A percentile compares a stretch with the other conserved stretches of the same genome.
Conservation (phyloP, 2,113 vertebrate species). For the Narcine bancroftii region DNA sequence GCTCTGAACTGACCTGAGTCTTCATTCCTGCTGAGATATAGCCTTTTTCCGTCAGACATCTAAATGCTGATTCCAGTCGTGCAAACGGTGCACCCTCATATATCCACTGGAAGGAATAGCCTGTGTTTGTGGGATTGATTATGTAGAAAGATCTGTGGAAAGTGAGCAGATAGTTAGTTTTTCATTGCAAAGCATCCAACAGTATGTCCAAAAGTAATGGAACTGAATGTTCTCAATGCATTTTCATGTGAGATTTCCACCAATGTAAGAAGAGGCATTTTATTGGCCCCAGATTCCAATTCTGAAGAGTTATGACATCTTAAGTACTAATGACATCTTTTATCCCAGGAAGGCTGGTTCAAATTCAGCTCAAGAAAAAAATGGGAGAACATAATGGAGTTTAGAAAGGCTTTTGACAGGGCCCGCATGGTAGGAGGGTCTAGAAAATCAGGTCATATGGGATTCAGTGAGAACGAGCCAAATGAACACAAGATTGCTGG, state of each 20-base stretch:
- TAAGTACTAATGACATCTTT: neutral
- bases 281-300: neutral
- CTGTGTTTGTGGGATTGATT: conserved; percentile 68
- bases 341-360: neutral
- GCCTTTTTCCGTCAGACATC: conserved; percentile 63
- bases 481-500: too few relatives aligned
- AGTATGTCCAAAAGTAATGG: neutral
- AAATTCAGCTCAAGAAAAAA: neutral
- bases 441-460: neutral
- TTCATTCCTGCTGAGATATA: conserved; percentile 65
- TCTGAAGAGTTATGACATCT: neutral
- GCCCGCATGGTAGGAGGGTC: too few relatives aligned
- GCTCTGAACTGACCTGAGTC: conserved; percentile 58
- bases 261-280: neutral
- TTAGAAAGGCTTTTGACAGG: neutral
- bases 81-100: conserved; percentile 55
- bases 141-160: conserved; percentile 64
- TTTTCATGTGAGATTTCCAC: neutral
- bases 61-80: conserved; percentile 53
- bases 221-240: neutral
- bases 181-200: neutral
- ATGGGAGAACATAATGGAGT: neutral
- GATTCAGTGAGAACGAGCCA: too few relatives aligned
- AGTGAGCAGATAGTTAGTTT: neutral
- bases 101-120: conserved; percentile 71